These are phyloP conservation scores for Guaruba guarouba DNA, from an alignment of 2,113 vertebrate species.

Conservation along the genomic window DNA sequence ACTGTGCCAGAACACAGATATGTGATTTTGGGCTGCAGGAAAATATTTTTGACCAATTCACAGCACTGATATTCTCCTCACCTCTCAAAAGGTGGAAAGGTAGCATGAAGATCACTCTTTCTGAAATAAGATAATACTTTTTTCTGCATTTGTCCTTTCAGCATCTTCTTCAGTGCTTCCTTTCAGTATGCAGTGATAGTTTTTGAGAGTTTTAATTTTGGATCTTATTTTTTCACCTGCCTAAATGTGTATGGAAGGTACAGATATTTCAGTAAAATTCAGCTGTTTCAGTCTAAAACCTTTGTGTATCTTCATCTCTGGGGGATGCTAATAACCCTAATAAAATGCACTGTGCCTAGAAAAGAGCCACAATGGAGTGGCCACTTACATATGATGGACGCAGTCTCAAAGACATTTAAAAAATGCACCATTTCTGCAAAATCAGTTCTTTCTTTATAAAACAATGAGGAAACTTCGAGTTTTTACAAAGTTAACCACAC, in stretches of 20 bases:
- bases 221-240: neutral
- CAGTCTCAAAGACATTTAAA: neutral
- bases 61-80: neutral
- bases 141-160: neutral
- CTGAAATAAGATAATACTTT: neutral
- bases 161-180: neutral
- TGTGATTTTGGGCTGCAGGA: neutral
- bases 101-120: neutral
- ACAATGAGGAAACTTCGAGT: conserved; percentile 1
- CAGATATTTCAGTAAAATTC: neutral
- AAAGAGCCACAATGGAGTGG: neutral
- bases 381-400: neutral
- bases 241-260: neutral
- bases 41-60: neutral
- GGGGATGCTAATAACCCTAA: neutral
- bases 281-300: neutral
- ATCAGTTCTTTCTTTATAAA: conserved; percentile 51
- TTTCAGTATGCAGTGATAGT: neutral
- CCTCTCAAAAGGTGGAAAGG: neutral
- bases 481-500: conserved; percentile 46
- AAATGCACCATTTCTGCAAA: neutral
- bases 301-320: neutral
- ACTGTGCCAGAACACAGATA: neutral
- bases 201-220: neutral
- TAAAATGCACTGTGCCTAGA: neutral